Conservation (phyloP, 2,888 invertebrate species). For the Chirona hameri region DNA sequence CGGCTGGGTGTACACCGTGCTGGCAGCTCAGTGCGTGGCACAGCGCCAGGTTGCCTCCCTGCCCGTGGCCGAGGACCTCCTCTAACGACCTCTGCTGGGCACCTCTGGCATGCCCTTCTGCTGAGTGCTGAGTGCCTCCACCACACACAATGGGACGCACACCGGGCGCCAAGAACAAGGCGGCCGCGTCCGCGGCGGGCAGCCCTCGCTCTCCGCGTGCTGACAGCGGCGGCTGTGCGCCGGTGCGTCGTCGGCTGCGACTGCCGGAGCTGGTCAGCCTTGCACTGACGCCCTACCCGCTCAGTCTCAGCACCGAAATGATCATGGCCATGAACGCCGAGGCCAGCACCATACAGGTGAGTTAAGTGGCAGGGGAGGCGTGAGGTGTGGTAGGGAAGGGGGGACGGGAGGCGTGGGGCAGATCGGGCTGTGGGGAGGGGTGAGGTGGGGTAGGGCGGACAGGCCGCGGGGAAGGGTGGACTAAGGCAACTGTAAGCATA, state of each 20-base stretch:
- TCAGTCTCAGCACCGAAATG: conserved; percentile 40
- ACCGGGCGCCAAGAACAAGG: conserved; percentile 12
- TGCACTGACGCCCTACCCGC: conserved; percentile 39
- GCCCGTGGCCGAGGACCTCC: background rate
- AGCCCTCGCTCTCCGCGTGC: background rate
- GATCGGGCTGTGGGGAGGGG: too few species aligned
- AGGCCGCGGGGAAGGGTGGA: too few species aligned
- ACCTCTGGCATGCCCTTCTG: too few species aligned
- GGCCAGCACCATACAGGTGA: conserved; percentile 39
- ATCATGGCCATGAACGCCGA: conserved; percentile 41
- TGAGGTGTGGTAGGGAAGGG: too few species aligned
- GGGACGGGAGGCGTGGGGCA: too few species aligned
- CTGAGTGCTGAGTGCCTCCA: too few species aligned
- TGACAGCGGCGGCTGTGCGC: background rate
- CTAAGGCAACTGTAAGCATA: too few species aligned
- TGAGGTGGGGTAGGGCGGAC: too few species aligned
- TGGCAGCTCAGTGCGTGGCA: background rate
- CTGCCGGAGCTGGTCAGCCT: conserved; percentile 25
- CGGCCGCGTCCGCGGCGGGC: background rate
- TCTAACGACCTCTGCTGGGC: background rate
- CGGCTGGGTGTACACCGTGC: conserved; percentile 5
- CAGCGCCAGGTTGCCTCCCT: background rate
- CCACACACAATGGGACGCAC: conserved; percentile 5
- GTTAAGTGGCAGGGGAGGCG: background rate
- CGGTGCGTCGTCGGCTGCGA: background rate